Conservation (phyloP, 2,113 vertebrate species). For the Apeltes quadracus region DNA sequence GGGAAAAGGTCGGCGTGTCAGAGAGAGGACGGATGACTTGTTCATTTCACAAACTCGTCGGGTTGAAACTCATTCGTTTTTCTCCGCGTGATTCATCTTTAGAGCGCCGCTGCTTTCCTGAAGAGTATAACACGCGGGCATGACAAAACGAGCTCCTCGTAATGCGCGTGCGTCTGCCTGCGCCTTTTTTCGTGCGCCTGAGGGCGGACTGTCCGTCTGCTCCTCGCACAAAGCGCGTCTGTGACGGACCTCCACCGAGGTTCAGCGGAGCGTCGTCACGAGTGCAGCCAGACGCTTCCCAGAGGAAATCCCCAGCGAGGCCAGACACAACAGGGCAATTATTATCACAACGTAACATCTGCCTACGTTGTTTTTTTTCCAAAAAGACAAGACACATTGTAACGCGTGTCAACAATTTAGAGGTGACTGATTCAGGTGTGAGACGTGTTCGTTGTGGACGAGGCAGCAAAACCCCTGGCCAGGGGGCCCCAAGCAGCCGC, state of each 20-base stretch:
- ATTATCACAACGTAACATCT: constrained; percentile 60
- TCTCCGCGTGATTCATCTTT: neutral
- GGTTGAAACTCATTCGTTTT: neutral
- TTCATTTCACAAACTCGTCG: neutral
- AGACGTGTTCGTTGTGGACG: neutral
- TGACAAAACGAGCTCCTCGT: neutral
- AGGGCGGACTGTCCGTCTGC: constrained; percentile 35
- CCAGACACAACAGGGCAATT: constrained; percentile 66
- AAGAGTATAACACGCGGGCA: neutral
- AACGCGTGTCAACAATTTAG: neutral
- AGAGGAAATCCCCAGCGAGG: constrained; percentile 71
- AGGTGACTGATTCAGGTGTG: neutral
- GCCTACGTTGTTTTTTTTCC: constrained; percentile 33
- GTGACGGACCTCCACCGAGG: constrained; percentile 47
- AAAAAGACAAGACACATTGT: neutral
- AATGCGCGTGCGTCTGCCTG: neutral
- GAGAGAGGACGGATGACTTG: neutral
- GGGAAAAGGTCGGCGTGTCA: neutral
- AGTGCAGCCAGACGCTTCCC: constrained; percentile 69
- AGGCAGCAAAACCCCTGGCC: no score
- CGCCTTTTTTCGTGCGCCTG: neutral
- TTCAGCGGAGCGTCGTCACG: constrained; percentile 62
- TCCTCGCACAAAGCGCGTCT: constrained; percentile 27
- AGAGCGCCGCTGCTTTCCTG: neutral
- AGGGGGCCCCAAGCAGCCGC: no score